Base-by-base conservation (phyloP, 2,888 invertebrate species). In the Patella depressa region DNA sequence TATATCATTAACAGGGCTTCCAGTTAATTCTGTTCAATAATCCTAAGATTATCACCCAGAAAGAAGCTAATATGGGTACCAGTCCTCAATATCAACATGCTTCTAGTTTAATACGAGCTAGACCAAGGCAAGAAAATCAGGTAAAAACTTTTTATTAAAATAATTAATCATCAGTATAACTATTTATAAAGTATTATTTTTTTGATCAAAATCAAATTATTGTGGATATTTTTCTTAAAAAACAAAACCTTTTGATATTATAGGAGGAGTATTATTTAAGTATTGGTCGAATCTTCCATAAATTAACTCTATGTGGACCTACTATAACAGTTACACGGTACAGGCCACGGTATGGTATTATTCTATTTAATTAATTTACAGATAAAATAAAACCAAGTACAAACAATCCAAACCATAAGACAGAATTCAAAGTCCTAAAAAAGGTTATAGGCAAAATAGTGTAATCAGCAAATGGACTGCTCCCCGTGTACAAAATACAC, bases 201-300 rank as follows among this genome's bases (percentile, higher is more conserved):
- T 59, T 19, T 59, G 19, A 14, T 19, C 19, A 9, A 59, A 59
- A 17, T 59, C 17, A 29, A 24, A 34, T 24, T 17, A 9, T 12
- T 12, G 45, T 24, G 34, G 29, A 71, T 11, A 14, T 34, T n/a
- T 45, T 53, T 17, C 17, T 54, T 69, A 55, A 55, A 53, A 55
- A 55, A 57, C 54, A 15, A 53, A 77, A 65, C 59, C 3, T 76
- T 69, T 76, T 59, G 19, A 75, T 70, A 34, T 80, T 83, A 11
- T 81, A 88, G 89, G 87, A 89, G 73, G 96, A 96, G 88, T 95
- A 96, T 85, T 97, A 95, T 92, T 93, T 98, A 71, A 98, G 98
- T 79, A 98, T 98, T 86, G 98, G 98, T 2, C 93, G 98, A 82
- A 96, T 98, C 89, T 98, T 98, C 93, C 98, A 99, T 91, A 96